phyloP scores from a whole-genome alignment of 2,888 invertebrate genomes.

The Anaspis maculata region DNA sequence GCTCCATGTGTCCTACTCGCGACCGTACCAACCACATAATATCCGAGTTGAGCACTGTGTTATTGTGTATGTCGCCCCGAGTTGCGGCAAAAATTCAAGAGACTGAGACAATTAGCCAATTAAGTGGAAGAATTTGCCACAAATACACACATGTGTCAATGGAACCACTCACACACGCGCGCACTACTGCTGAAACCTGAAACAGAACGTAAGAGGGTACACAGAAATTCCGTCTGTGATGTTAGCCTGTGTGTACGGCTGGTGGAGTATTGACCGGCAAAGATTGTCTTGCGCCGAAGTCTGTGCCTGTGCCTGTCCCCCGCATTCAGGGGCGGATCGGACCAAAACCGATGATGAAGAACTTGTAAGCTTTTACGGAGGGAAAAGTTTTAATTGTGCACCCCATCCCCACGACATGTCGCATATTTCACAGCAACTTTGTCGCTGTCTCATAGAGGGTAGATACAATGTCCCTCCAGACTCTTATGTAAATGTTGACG shows the following conservation, averaged over 20 bases:
- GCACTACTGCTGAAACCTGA: no score
- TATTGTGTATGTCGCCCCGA: no score
- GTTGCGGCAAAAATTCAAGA: constrained; percentile 3
- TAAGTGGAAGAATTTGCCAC: constrained; percentile 5
- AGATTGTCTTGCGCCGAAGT: constrained; percentile 24
- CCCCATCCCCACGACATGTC: no score
- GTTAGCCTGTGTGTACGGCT: constrained; percentile 14
- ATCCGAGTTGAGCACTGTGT: no score
- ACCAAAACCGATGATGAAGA: no score
- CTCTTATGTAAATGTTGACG: no score
- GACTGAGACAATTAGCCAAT: constrained; percentile 1
- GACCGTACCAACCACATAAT: constrained; percentile 15
- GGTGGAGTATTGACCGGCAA: constrained; percentile 26
- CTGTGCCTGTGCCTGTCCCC: constrained; percentile 17
- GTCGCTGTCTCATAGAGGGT: no score
- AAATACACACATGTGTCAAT: constrained; percentile 13
- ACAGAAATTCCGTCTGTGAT: constrained; percentile 11
- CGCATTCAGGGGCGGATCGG: constrained; percentile 15
- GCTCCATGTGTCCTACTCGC: constrained; percentile 13
- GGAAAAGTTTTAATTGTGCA: no score
- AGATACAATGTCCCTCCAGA: no score
- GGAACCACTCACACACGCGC: constrained; percentile 11
- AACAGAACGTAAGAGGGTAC: constrained; percentile 3
- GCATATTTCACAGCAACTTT: no score
- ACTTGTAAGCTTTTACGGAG: no score